phyloP scores from a whole-genome alignment of 2,113 vertebrate species.

The Sceloporus tristichus region DNA sequence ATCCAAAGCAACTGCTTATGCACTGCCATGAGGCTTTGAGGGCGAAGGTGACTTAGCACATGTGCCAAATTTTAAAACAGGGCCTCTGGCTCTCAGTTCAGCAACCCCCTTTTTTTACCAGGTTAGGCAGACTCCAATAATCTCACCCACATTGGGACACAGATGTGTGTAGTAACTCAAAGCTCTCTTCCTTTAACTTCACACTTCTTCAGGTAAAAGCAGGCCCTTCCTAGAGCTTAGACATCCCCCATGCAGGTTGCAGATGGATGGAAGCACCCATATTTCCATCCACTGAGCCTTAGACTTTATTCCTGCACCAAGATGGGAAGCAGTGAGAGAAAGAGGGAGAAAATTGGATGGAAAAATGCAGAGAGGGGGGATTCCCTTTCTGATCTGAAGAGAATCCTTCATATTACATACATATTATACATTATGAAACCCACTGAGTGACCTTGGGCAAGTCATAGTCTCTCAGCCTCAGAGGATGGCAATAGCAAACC shows the following conservation, averaged over 20 bases:
- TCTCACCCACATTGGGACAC: neutral
- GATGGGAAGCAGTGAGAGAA: neutral
- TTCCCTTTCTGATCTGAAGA: too few relatives aligned
- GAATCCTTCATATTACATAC: too few relatives aligned
- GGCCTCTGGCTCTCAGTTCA: neutral
- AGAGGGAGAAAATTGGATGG: neutral
- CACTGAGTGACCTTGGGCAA: too few relatives aligned
- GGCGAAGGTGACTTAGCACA: conserved; percentile 4
- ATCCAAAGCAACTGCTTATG: neutral
- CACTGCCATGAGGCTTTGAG: neutral
- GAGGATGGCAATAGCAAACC: too few relatives aligned
- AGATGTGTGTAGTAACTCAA: neutral
- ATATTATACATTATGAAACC: neutral
- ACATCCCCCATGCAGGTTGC: too few relatives aligned
- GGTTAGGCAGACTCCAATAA: too few relatives aligned
- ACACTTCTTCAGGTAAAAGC: neutral
- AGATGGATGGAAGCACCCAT: neutral
- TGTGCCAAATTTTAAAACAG: neutral
- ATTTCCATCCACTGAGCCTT: neutral
- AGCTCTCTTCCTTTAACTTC: neutral
- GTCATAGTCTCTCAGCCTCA: too few relatives aligned
- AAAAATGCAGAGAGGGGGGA: neutral
- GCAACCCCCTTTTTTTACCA: conserved; percentile 39
- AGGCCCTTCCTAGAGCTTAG: neutral
- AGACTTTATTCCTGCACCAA: neutral